These are phyloP conservation scores for Caenorhabditis remanei DNA, from an alignment of 1,140 invertebrate species.

Conservation along the genomic window DNA sequence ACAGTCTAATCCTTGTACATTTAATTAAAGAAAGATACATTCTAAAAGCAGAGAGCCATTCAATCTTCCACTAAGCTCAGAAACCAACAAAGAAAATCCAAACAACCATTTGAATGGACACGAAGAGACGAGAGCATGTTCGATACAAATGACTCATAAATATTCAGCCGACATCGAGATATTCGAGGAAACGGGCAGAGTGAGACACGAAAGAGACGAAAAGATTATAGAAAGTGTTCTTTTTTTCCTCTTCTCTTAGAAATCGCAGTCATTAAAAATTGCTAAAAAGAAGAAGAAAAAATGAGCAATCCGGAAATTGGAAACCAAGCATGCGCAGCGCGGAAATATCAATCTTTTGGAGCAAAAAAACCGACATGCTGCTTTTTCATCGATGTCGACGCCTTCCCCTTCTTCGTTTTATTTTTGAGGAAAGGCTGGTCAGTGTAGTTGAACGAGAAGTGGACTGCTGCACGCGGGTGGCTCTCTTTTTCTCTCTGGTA, in stretches of 20 bases:
- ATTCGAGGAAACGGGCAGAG: not conserved
- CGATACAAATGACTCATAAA: conserved; percentile 22
- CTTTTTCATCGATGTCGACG: not conserved
- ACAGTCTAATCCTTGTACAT: too few species aligned
- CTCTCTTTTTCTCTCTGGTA: not conserved
- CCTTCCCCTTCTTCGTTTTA: not conserved
- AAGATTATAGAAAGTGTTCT: not conserved
- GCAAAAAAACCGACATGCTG: not conserved
- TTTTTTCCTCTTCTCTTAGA: not conserved
- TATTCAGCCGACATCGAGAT: not conserved
- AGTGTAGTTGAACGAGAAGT: conserved; percentile 1
- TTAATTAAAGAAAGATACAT: too few species aligned
- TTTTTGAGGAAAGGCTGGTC: conserved; percentile 19
- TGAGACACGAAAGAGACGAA: not conserved
- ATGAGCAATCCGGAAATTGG: not conserved
- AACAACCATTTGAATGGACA: not conserved
- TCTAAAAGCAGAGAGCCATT: too few species aligned
- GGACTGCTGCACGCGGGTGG: not conserved
- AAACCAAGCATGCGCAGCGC: not conserved
- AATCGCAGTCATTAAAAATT: too few species aligned
- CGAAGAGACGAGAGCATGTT: not conserved
- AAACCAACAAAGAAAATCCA: too few species aligned
- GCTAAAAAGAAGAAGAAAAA: not conserved
- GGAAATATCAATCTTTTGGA: conserved; percentile 5
- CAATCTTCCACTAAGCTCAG: too few species aligned